A percentile compares a stretch with the other conserved stretches of the same genome.
phyloP scores from a whole-genome alignment of 2,888 invertebrate species.

The Phalera bucephala region DNA sequence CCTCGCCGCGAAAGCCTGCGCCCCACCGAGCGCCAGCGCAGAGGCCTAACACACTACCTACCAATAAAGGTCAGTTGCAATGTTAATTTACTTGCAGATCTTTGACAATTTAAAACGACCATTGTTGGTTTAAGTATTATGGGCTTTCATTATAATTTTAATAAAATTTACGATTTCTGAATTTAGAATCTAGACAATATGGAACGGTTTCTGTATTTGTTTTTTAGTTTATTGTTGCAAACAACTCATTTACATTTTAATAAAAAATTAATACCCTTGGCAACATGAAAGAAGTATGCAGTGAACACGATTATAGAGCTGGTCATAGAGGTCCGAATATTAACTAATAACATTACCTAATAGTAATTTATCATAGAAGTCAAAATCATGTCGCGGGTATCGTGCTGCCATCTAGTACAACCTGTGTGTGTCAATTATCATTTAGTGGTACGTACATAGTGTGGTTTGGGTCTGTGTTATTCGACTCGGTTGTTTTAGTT shows the following conservation, averaged over 20 bases:
- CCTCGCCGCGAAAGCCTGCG: constrained; percentile 70
- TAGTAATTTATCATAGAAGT: too few relatives aligned
- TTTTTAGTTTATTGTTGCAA: too few relatives aligned
- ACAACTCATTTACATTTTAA: too few relatives aligned
- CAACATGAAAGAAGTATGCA: too few relatives aligned
- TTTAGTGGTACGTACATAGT: background rate
- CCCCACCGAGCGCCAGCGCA: constrained; percentile 62
- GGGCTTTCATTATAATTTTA: too few relatives aligned
- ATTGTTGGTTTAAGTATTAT: background rate
- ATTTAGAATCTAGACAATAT: too few relatives aligned
- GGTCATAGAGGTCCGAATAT: background rate
- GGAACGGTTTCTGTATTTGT: too few relatives aligned
- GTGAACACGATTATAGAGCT: background rate
- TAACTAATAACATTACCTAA: background rate
- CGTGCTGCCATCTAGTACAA: constrained; percentile 24
- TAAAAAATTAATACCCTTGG: too few relatives aligned
- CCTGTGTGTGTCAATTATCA: background rate
- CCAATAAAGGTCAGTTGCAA: constrained; percentile 61
- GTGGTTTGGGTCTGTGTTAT: background rate
- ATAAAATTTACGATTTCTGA: too few relatives aligned
- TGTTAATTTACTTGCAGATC: constrained; percentile 14
- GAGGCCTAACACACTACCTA: constrained; percentile 69
- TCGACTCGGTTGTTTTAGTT: too few relatives aligned
- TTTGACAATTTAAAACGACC: background rate
- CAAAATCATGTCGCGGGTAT: background rate